These are phyloP conservation scores for Mellilla xanthometata DNA, from an alignment of 2,888 invertebrate genomes.

Conservation along the genomic window DNA sequence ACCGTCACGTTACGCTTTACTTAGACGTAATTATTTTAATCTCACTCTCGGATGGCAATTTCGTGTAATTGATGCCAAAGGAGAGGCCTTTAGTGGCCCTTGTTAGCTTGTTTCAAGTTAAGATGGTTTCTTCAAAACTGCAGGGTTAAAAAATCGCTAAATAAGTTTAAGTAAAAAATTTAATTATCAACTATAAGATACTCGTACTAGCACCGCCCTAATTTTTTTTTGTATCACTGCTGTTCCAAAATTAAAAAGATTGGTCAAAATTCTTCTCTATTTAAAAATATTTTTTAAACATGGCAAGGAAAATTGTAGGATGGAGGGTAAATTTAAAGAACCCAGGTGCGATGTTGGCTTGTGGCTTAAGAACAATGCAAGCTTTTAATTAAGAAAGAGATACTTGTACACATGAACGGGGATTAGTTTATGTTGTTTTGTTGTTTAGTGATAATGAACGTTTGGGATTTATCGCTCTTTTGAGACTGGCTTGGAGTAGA, in stretches of 20 bases:
- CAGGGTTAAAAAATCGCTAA: too few species aligned
- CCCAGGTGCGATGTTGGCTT: constrained; percentile 64
- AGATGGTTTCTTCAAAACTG: not conserved
- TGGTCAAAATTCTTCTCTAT: too few species aligned
- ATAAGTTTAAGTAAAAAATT: too few species aligned
- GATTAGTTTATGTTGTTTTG: constrained; percentile 22
- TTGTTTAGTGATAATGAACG: not conserved
- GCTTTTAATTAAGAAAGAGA: constrained; percentile 73
- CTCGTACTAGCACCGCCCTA: too few species aligned
- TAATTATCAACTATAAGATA: too few species aligned
- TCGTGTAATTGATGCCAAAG: constrained; percentile 64
- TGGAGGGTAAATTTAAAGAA: constrained; percentile 57
- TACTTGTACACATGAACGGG: constrained; percentile 53
- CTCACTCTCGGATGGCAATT: constrained; percentile 65
- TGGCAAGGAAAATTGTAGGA: not conserved
- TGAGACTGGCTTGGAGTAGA: not conserved
- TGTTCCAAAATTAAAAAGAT: too few species aligned
- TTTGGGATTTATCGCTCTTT: not conserved
- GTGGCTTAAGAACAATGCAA: constrained; percentile 59
- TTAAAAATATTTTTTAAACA: too few species aligned
- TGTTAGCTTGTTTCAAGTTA: constrained; percentile 29
- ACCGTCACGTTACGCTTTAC: constrained; percentile 70
- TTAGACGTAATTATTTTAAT: constrained; percentile 75
- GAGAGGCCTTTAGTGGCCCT: constrained; percentile 50
- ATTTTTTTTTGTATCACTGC: too few species aligned